phyloP scores from a whole-genome alignment of 1,140 invertebrate genomes.

The Neuroterus valhalla region DNA sequence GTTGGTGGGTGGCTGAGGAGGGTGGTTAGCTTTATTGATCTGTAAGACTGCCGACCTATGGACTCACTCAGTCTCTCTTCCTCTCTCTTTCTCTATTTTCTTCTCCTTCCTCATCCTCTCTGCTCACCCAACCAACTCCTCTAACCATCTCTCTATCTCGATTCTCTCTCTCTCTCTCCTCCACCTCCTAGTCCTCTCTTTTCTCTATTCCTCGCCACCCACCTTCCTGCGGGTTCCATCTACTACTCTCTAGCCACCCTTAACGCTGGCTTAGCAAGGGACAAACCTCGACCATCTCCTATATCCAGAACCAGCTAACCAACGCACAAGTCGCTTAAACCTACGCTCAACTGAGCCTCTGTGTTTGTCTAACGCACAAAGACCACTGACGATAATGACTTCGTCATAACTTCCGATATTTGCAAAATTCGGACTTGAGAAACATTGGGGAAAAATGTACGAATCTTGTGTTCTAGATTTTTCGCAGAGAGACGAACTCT shows the following conservation, averaged over 20 bases:
- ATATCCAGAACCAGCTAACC: conserved; percentile 63
- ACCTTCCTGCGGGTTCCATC: conserved; percentile 57
- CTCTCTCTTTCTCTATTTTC: conserved; percentile 34
- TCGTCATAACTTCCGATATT: conserved; percentile 23
- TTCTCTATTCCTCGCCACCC: conserved; percentile 27
- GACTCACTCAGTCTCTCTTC: conserved; percentile 61
- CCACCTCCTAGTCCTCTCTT: conserved; percentile 40
- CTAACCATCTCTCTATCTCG: conserved; percentile 38
- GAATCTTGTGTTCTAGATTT: not conserved
- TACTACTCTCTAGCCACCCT: conserved; percentile 68
- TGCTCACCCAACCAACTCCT: conserved; percentile 45
- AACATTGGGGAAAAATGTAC: not conserved
- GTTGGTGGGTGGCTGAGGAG: conserved; percentile 61
- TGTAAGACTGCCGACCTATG: conserved; percentile 74
- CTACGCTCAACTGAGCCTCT: conserved; percentile 63
- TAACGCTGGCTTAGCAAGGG: conserved; percentile 71
- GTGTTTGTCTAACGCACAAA: conserved; percentile 59
- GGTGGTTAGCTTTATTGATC: conserved; percentile 76
- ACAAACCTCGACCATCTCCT: conserved; percentile 56
- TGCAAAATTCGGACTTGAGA: not conserved
- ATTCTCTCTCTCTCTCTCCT: conserved; percentile 44
- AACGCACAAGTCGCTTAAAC: conserved; percentile 70
- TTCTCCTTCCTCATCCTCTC: not conserved
- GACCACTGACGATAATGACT: conserved; percentile 23
- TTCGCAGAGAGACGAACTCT: not conserved